Percentiles rank a stretch among this genome's conserved stretches.
phyloP scores from a whole-genome alignment of 2,797 vertebrate species.

The Dromococcyx pavoninus region DNA sequence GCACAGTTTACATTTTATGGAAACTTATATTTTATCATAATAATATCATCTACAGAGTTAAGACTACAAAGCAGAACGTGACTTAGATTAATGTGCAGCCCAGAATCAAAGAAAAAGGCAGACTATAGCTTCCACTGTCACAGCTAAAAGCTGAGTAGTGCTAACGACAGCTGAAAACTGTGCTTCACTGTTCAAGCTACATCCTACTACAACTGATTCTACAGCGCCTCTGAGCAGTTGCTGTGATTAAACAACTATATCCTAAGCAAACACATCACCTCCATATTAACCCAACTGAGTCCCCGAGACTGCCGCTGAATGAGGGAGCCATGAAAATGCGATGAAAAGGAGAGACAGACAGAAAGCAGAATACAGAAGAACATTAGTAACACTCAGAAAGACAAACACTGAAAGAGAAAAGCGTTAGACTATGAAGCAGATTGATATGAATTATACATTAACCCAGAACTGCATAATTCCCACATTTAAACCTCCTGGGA shows the following conservation, averaged over 20 bases:
- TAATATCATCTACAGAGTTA: background rate
- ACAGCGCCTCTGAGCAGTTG: background rate
- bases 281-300: slow-evolving; percentile 60
- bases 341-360: background rate
- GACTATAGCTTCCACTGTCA: background rate
- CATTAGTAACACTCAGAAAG: slow-evolving; percentile 2
- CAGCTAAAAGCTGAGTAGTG: background rate
- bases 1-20: background rate
- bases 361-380: background rate
- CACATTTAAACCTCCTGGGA: background rate
- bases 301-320: slow-evolving; percentile 42
- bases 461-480: background rate
- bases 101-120: background rate
- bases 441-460: background rate
- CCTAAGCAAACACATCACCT: slow-evolving; percentile 51
- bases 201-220: background rate
- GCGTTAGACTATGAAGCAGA: background rate
- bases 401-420: background rate
- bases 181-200: background rate
- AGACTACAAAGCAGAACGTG: background rate
- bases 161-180: background rate
- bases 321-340: background rate
- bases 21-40: background rate
- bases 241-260: background rate
- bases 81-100: background rate